These are phyloP conservation scores for Merops nubicus DNA, from an alignment of 2,113 vertebrate species.

Conservation along the genomic window DNA sequence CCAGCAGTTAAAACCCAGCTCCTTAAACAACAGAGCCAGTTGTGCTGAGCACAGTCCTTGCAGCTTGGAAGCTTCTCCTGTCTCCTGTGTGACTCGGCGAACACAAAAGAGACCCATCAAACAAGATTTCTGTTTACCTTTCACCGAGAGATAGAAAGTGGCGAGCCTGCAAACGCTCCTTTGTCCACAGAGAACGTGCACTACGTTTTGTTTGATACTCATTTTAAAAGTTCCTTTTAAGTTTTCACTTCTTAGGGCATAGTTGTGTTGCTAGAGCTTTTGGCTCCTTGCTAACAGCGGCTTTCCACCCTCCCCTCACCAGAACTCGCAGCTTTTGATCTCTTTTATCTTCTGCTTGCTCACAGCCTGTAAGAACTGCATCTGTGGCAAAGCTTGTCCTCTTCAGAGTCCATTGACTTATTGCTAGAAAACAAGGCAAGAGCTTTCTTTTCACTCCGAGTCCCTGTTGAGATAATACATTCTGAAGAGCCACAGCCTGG, in stretches of 20 bases:
- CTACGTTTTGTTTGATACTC: constrained; percentile 50
- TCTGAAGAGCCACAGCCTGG: constrained; percentile 60
- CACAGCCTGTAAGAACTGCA: constrained; percentile 52
- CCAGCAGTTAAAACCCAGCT: constrained; percentile 38
- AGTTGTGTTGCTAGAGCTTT: constrained; percentile 46
- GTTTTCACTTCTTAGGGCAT: constrained; percentile 55
- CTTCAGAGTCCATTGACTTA: constrained; percentile 63
- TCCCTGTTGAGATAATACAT: constrained; percentile 57
- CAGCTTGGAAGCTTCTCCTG: neutral
- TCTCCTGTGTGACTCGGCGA: neutral
- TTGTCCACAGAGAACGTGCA: constrained; percentile 1
- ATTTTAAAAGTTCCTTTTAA: constrained; percentile 65
- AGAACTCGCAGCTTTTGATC: constrained; percentile 64
- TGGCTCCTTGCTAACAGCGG: constrained; percentile 35
- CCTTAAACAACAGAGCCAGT: constrained; percentile 7
- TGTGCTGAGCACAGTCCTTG: constrained; percentile 2
- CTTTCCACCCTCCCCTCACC: neutral
- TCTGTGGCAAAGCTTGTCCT: constrained; percentile 53
- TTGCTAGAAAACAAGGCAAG: constrained; percentile 66
- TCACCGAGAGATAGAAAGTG: constrained; percentile 5
- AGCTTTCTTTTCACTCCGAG: constrained; percentile 60
- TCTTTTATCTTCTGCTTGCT: constrained; percentile 62
- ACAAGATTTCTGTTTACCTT: constrained; percentile 27
- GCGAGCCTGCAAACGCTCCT: neutral
- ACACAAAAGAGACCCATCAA: constrained; percentile 31